phyloP scores from a whole-genome alignment of 2,888 invertebrate genomes.

The Sipha maydis region DNA sequence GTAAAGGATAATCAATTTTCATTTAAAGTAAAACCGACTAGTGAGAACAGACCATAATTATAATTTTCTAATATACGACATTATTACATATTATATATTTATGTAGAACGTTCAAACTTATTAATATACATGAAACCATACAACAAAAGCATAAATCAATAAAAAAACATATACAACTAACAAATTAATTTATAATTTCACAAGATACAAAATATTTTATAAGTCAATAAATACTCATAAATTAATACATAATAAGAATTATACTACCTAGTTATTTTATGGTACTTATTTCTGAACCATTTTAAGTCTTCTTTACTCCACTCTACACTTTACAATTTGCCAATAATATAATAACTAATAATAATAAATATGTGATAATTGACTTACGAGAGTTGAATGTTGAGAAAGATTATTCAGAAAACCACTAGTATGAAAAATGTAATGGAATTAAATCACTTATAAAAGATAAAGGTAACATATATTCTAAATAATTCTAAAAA shows the following conservation, averaged over 20 bases:
- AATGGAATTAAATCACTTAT: constrained; percentile 1
- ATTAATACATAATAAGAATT: constrained; percentile 22
- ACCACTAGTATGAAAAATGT: background rate
- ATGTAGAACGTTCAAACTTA: background rate
- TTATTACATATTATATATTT: too few species aligned
- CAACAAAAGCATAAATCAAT: background rate
- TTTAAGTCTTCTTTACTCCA: constrained; percentile 22
- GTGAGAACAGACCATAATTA: too few species aligned
- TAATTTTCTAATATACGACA: too few species aligned
- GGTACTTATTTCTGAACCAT: constrained; percentile 2
- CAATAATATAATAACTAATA: background rate
- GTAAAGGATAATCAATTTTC: too few species aligned
- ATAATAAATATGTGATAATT: constrained; percentile 16
- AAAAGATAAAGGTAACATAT: background rate
- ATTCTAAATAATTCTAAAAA: background rate
- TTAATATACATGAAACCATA: background rate
- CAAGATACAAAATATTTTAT: constrained; percentile 20
- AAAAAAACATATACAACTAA: background rate
- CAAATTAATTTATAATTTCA: background rate
- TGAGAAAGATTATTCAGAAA: background rate
- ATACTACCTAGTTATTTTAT: background rate
- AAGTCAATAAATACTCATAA: constrained; percentile 10
- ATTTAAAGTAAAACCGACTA: too few species aligned
- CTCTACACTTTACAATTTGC: constrained; percentile 13
- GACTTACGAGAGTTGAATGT: constrained; percentile 9